Conservation (phyloP, 2,113 vertebrate genomes). For the Urocynchramus pylzowi region DNA sequence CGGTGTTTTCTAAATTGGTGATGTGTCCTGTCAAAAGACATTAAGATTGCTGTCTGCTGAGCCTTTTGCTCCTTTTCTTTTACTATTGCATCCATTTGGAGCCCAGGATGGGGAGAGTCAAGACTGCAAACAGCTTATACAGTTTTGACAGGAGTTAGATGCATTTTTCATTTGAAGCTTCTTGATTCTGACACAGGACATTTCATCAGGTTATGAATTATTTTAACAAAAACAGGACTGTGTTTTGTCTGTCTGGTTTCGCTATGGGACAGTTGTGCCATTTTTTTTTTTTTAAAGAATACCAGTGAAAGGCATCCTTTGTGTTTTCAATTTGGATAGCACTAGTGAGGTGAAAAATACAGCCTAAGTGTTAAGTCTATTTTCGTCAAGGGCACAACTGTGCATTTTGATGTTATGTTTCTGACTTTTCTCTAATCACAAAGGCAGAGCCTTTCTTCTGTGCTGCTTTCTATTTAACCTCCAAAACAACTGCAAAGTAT, state of each 20-base stretch:
- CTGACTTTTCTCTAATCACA: slow-evolving; percentile 16
- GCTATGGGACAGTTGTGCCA: not conserved
- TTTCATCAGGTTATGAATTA: slow-evolving; percentile 32
- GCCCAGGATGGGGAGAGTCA: fast-evolving
- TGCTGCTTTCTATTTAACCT: not conserved
- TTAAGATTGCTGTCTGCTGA: not conserved
- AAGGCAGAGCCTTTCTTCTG: not conserved
- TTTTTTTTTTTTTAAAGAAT: not conserved
- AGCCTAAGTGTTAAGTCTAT: not conserved
- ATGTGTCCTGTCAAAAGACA: not conserved
- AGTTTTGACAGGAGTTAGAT: not conserved
- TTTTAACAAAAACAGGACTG: not conserved
- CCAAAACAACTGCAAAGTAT: slow-evolving; percentile 39
- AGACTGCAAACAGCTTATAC: not conserved
- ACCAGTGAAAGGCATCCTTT: not conserved
- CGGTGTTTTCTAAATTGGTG: not conserved
- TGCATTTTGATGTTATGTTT: slow-evolving; percentile 13
- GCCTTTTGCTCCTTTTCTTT: not conserved
- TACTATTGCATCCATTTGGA: not conserved
- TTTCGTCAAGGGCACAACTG: slow-evolving; percentile 1
- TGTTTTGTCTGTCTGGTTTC: not conserved
- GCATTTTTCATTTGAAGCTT: not conserved
- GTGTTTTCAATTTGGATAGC: not conserved
- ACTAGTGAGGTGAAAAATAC: slow-evolving; percentile 26
- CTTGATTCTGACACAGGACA: not conserved